A percentile compares a stretch with the other conserved stretches of the same genome.
Evolutionary conservation across 2,797 vertebrate genomes (phyloP).

Genomic region (Botia almorhae): DNA sequence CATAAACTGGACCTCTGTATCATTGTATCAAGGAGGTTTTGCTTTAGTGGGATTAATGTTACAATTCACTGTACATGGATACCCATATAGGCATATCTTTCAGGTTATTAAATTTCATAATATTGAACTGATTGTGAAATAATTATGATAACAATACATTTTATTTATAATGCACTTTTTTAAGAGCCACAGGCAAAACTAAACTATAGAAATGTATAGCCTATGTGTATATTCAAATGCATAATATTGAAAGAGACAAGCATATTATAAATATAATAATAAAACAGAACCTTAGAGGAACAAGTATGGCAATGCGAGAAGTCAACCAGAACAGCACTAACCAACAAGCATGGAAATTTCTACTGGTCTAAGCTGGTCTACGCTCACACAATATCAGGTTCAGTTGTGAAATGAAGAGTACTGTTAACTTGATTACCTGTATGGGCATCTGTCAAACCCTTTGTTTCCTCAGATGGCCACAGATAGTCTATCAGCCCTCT

Average conservation of each 20-base stretch:
- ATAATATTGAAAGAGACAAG: neutral
- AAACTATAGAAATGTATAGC: no score
- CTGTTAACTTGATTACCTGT: constrained; percentile 54
- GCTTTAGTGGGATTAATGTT: neutral
- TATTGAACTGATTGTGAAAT: no score
- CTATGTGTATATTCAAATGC: no score
- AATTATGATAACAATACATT: no score
- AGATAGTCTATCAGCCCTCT: constrained; percentile 21
- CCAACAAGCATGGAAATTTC: neutral
- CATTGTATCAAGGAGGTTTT: neutral
- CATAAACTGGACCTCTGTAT: neutral
- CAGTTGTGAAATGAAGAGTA: neutral
- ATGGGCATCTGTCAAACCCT: constrained; percentile 22
- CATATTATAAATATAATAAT: neutral
- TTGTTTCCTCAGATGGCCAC: constrained; percentile 33
- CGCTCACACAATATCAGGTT: constrained; percentile 14
- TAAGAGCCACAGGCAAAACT: no score
- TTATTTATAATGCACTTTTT: no score
- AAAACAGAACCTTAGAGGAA: neutral
- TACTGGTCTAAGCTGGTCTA: neutral
- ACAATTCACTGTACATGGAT: neutral
- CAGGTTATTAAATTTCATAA: no score
- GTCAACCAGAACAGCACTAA: neutral
- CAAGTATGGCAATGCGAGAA: neutral
- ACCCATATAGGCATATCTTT: no score